phyloP scores from a whole-genome alignment of 2,888 invertebrate genomes.

The Leucozona laternaria region DNA sequence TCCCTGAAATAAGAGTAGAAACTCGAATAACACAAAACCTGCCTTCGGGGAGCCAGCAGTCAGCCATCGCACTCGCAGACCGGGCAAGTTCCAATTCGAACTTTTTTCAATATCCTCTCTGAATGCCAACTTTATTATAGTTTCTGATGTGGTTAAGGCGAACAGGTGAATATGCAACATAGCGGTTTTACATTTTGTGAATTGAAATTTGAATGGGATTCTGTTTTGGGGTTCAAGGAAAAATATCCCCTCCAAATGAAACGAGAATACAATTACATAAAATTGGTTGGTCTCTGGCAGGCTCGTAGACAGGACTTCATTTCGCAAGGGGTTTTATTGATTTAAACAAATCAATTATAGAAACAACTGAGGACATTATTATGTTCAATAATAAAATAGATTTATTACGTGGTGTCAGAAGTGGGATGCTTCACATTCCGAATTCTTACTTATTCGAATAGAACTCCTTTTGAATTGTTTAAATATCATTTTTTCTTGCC shows the following conservation, averaged over 20 bases:
- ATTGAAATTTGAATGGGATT: conserved; percentile 20
- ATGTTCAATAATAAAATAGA: not conserved
- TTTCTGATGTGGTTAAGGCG: conserved; percentile 47
- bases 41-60: conserved; percentile 11
- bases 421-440: not conserved
- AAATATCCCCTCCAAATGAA: conserved; percentile 29
- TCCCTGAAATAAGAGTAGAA: conserved; percentile 28
- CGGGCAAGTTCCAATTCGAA: conserved; percentile 59
- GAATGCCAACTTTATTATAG: conserved; percentile 39
- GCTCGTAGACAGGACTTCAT: not conserved
- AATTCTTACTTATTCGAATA: not conserved
- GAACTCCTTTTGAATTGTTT: not conserved
- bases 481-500: not conserved
- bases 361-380: no score
- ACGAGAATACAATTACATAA: conserved; percentile 63
- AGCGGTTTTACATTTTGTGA: conserved; percentile 55
- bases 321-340: not conserved
- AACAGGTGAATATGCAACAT: conserved; percentile 70
- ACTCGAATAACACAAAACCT: conserved; percentile 19
- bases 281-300: conserved; percentile 40
- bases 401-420: conserved; percentile 4
- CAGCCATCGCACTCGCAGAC: not conserved
- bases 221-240: not conserved
- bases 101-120: conserved; percentile 71
- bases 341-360: not conserved